Base-by-base conservation (phyloP, 2,797 vertebrate species). In the Phrynocephalus forsythii region DNA sequence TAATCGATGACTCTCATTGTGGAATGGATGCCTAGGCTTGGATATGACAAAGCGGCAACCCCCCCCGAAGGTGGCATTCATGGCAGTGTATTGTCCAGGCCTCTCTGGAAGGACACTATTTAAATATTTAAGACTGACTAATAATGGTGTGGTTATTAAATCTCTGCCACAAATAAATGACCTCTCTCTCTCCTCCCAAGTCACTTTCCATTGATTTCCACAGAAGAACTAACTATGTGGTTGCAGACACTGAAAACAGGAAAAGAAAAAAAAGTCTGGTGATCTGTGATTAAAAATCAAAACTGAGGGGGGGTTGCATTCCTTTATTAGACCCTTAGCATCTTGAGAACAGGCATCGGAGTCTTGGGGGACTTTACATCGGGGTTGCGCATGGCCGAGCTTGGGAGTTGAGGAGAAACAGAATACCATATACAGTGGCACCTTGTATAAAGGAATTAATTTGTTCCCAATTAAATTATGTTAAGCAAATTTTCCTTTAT, bases 71-170 rank as follows among this genome's bases (percentile, higher is more conserved):
- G 84, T 77, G 15, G 76, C 0, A 80, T 0, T 85, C 79, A 33
- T 5, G 22, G 77, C 68, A 68, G 48, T 50, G 86, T 89, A 86
- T 86, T 83, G 82, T 78, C 44, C 15, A 87, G 68, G 85, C 73
- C 1, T 79, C 78, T 4, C 0, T 8, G 2, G 73, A 48, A 89
- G 79, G 2, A 68, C 87, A 48, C 72, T 0, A 66, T 50, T 92
- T 89, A 48, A 72, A 1, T 75, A 50, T 52, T 44, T 90, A 91
- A 85, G 88, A 28, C 6, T 66, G 60, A 16, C 15, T 7, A 86
- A 66, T 1, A 48, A 26, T 77, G 89, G 33, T 48, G 44, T 28
- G 50, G 33, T 86, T 87, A 28, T 82, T 72, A 84, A 82, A 56
- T 11, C 56, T 38, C 86, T 90, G 60, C 0, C 89, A 89, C 82